Conservation (phyloP, 2,797 vertebrate genomes). For the Pseudocheirus occidentalis region DNA sequence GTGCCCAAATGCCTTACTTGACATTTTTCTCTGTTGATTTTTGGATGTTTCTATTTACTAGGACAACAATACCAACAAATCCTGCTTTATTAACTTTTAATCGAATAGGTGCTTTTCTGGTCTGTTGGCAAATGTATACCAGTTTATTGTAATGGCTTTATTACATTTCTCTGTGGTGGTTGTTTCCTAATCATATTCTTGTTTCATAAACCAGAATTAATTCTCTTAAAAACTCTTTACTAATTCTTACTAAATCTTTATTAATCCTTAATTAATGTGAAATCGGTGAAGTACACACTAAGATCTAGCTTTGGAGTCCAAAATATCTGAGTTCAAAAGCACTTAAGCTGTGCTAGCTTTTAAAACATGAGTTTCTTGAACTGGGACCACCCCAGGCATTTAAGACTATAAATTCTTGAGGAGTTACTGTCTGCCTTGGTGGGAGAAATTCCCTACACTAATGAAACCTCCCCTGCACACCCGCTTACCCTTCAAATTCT, state of each 20-base stretch:
- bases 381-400: not conserved
- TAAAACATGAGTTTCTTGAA: not conserved
- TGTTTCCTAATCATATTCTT: constrained; percentile 22
- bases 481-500: not conserved
- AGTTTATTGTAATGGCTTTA: not conserved
- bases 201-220: not conserved
- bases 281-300: not conserved
- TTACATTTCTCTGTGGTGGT: not conserved
- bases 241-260: not conserved
- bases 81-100: not conserved
- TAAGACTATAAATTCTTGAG: not conserved
- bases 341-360: not conserved
- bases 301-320: not conserved
- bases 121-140: not conserved
- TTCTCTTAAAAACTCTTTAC: constrained; percentile 6
- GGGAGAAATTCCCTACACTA: not conserved
- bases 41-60: not conserved
- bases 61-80: not conserved
- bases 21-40: constrained; percentile 8
- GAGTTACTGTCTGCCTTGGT: not conserved
- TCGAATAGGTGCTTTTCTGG: not conserved
- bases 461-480: not conserved
- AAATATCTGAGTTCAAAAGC: not conserved
- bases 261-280: not conserved
- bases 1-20: not conserved